Evolutionary conservation across 2,888 invertebrate species (phyloP), one percentile per base, ranked within the genome.

Genomic region (Heliconius sara): DNA sequence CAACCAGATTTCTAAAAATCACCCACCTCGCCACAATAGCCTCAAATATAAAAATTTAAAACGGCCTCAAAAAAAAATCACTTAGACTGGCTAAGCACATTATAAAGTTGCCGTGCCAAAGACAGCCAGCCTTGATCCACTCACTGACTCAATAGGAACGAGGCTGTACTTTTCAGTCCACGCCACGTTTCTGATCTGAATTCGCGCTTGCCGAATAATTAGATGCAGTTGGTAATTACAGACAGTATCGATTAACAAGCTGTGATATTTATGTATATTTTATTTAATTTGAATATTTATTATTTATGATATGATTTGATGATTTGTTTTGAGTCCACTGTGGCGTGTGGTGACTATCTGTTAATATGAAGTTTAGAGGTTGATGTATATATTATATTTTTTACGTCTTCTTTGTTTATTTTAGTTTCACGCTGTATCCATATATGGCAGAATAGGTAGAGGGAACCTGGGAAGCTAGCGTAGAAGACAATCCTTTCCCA

Each of bases 111-210:
- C 85, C 83, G 85, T 86, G 82, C 60, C 34, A 65, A 71, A 79
- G 86, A 84, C 81, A 84, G 74, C 89, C 84, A 84, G 74, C 93
- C 93, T 93, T 92, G 93, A 90, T 92, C 90, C 83, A 87, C 87
- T 91, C 88, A 89, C 88, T 87, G 88, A 86, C 87, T 89, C 87
- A 92, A 93, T 90, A 89, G 89, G 91, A 83, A 89, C 93, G 89
- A 93, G 93, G 93, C 83, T 87, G 85, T 81, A 89, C 87, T 91
- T 92, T 92, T 93, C 91, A 92, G 92, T 88, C 85, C 88, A 88
- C 85, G 88, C 89, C 86, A 87, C 86, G 88, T 90, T 88, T 83
- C 84, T 85, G 86, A 90, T 91, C 89, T 86, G 88, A 89, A 89
- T 90, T 88, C 88, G 87, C 90, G 86, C 85, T 84, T 84, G 87